A percentile compares a stretch with the other conserved stretches of the same genome.
phyloP scores from a whole-genome alignment of 1,140 invertebrate genomes.

The Drosophila ohnishii region DNA sequence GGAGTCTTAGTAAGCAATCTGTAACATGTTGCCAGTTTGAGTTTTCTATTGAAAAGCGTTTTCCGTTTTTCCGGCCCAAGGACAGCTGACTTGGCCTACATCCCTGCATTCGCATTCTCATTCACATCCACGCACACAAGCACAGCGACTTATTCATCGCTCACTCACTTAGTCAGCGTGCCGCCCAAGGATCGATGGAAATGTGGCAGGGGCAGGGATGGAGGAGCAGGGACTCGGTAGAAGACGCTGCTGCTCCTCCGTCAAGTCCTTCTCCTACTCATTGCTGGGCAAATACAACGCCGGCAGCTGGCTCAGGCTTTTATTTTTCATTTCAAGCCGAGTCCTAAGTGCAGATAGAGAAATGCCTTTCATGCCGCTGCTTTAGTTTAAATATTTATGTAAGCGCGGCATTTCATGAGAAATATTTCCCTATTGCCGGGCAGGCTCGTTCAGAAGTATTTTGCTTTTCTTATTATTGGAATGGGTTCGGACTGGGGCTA shows the following conservation, averaged over 20 bases:
- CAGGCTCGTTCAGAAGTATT: conserved; percentile 32
- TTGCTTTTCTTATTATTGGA: conserved; percentile 64
- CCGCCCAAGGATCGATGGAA: conserved; percentile 34
- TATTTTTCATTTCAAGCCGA: conserved; percentile 47
- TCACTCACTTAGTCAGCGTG: conserved; percentile 43
- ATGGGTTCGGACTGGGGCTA: conserved; percentile 31
- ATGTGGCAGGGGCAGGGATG: neutral
- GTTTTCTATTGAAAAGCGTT: conserved; percentile 63
- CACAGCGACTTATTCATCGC: conserved; percentile 42
- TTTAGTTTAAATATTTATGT: conserved; percentile 73
- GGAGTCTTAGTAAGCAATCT: conserved; percentile 46
- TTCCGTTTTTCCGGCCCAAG: conserved; percentile 66
- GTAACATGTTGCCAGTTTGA: conserved; percentile 52
- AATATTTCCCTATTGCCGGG: conserved; percentile 62
- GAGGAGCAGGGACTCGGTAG: neutral
- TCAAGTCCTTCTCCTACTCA: conserved; percentile 1
- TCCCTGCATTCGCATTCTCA: conserved; percentile 31
- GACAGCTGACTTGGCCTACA: conserved; percentile 61
- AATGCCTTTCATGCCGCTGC: conserved; percentile 58
- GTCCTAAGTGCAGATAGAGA: conserved; percentile 34
- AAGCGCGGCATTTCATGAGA: conserved; percentile 63
- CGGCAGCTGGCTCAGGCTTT: conserved; percentile 59
- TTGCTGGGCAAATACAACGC: conserved; percentile 33
- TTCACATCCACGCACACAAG: conserved; percentile 18
- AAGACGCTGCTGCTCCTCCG: conserved; percentile 30